These are phyloP conservation scores for Macquaria ambigua DNA, from an alignment of 2,113 vertebrate genomes.

Conservation along the genomic window DNA sequence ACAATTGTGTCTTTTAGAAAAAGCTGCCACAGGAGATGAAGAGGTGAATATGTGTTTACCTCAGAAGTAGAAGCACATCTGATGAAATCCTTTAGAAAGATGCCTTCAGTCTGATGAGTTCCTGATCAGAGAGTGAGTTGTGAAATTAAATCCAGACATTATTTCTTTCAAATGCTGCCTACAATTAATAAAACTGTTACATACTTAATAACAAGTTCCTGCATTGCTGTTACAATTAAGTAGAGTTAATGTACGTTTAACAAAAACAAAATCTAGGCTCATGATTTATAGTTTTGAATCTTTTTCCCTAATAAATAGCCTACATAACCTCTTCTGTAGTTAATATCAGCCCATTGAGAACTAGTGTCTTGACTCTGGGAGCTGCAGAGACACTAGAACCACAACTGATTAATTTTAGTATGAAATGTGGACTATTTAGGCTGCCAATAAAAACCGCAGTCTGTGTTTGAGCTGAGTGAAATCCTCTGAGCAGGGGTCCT, in stretches of 20 bases:
- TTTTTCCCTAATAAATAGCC: slow-evolving; percentile 19
- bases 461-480: slow-evolving; percentile 53
- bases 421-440: slow-evolving; percentile 40
- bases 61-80: slow-evolving; percentile 30
- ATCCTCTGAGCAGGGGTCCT: slow-evolving; percentile 68
- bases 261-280: background rate
- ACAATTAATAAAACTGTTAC: slow-evolving; percentile 8
- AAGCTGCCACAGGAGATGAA: slow-evolving; percentile 27
- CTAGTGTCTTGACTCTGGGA: background rate
- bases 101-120: slow-evolving; percentile 8
- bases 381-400: slow-evolving; percentile 20
- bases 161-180: background rate
- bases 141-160: slow-evolving; percentile 19
- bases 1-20: slow-evolving; percentile 35
- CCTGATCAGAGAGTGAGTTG: slow-evolving; percentile 7
- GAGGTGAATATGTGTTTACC: background rate
- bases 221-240: background rate
- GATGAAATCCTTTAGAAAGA: slow-evolving; percentile 15
- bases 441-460: slow-evolving; percentile 54
- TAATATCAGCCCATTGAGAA: slow-evolving; percentile 42
- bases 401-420: slow-evolving; percentile 31
- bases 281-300: slow-evolving; percentile 34
- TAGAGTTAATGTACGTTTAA: background rate
- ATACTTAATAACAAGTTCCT: background rate
- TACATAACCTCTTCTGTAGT: slow-evolving; percentile 21